Base-by-base conservation (phyloP, 2,888 invertebrate species). In the Epiblema foenella region DNA sequence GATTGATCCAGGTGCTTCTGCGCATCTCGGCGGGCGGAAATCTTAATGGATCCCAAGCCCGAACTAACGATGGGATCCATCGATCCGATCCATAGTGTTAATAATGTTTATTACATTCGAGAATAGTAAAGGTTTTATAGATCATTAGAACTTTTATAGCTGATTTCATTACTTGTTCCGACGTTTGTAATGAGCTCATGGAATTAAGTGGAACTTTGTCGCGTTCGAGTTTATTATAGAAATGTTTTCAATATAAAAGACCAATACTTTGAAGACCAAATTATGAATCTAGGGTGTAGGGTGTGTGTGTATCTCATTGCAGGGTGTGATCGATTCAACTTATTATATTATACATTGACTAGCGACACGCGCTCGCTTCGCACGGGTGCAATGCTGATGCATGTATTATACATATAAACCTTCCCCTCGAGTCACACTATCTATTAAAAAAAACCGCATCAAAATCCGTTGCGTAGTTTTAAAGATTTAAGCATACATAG, bases 11-110 rank as follows among this genome's bases (percentile, higher is more conserved):
- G 73, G 77, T 85, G 90, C 91, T 88, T 89, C 89, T 83, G 90
- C 89, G 90, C 91, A 89, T 86, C 86, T 86, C 83, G 83, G 83
- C 89, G 89, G 88, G 85, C 93, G 93, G 93, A 93, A 92, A 93
- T 91, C 92, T 91, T 93, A 93, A 93, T 93, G 91, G 92, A 86
- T 89, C 90, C 90, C 89, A 89, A 90, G 87, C 89, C 86, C 85
- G 86, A 87, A 87, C 90, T 92, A 91, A 93, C 90, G 89, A 93
- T 88, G 90, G 83, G 89, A 89, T 88, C 88, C 88, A 89, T 89
- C 88, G 89, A 91, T 91, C 89, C 83, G 76, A 83, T 84, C 75
- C 78, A 73, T 84, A 89, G 88, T 78, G 69, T 77, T 82, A 75
- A 70, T 75, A 83, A 85, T 78, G 73, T 76, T 62, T 65, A 74